These are phyloP conservation scores for Drosophila dunni DNA, from an alignment of 1,140 invertebrate genomes.

Conservation along the genomic window DNA sequence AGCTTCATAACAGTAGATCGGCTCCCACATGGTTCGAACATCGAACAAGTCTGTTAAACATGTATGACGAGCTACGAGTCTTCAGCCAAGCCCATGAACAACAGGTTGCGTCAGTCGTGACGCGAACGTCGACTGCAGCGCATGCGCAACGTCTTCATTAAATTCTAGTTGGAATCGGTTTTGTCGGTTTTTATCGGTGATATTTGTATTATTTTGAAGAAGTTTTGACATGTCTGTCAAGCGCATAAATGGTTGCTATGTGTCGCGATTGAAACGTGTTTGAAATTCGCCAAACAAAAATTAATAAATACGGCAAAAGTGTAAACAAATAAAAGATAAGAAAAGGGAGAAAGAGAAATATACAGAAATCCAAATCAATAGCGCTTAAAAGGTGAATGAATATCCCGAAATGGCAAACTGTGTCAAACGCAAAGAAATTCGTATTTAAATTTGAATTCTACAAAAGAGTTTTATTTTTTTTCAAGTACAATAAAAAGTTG, in stretches of 20 bases:
- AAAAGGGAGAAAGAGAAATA: conserved; percentile 31
- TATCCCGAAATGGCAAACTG: conserved; percentile 52
- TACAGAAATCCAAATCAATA: conserved; percentile 9
- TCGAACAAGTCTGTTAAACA: neutral
- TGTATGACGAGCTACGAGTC: conserved; percentile 4
- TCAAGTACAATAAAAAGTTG: neutral
- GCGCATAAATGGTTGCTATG: conserved; percentile 36
- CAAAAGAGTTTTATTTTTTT: neutral
- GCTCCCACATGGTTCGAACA: neutral
- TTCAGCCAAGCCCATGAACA: neutral
- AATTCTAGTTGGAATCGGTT: neutral
- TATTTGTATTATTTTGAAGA: neutral
- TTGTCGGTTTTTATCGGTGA: conserved; percentile 1
- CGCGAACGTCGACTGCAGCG: conserved; percentile 57
- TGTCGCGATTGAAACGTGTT: conserved; percentile 65
- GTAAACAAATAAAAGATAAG: conserved; percentile 28
- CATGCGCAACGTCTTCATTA: conserved; percentile 55
- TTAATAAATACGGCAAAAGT: conserved; percentile 43
- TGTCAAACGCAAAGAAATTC: conserved; percentile 74
- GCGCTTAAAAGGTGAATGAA: conserved; percentile 68
- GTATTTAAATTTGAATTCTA: neutral
- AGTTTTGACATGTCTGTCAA: conserved; percentile 40
- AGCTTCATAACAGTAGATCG: conserved; percentile 12
- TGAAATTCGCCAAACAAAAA: conserved; percentile 59
- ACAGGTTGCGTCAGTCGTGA: conserved; percentile 32